Evolutionary conservation across 2,113 vertebrate genomes (phyloP).

Genomic region (Bubo bubo): DNA sequence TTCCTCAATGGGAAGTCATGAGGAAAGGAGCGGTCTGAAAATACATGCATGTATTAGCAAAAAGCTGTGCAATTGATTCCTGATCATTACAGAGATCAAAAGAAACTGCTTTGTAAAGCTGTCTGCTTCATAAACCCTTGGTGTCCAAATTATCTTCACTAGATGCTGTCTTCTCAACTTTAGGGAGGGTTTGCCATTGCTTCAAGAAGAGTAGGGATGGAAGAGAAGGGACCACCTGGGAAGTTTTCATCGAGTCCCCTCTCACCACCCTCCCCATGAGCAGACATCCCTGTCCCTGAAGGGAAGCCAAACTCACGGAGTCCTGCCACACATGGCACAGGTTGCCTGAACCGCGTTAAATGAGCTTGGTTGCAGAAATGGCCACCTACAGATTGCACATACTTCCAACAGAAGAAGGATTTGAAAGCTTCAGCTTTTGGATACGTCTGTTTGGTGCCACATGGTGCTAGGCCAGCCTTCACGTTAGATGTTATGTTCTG

Average conservation of each 20-base stretch:
- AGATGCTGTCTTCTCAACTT: background rate
- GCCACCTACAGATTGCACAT: background rate
- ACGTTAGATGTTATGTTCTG: background rate
- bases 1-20: background rate
- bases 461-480: background rate
- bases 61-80: background rate
- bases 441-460: background rate
- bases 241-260: background rate
- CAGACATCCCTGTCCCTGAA: background rate
- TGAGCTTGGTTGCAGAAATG: background rate
- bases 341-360: accelerated
- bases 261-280: accelerated
- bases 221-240: background rate
- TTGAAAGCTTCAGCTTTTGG: background rate
- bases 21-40: background rate
- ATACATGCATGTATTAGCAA: background rate
- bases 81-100: background rate
- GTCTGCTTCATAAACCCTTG: background rate
- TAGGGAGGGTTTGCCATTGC: background rate
- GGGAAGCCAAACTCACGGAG: accelerated
- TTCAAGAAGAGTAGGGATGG: background rate
- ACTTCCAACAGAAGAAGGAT: background rate
- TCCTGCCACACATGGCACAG: background rate
- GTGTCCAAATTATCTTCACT: background rate
- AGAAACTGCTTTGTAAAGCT: background rate